phyloP scores from a whole-genome alignment of 2,888 invertebrate species.

The Rhingia campestris region DNA sequence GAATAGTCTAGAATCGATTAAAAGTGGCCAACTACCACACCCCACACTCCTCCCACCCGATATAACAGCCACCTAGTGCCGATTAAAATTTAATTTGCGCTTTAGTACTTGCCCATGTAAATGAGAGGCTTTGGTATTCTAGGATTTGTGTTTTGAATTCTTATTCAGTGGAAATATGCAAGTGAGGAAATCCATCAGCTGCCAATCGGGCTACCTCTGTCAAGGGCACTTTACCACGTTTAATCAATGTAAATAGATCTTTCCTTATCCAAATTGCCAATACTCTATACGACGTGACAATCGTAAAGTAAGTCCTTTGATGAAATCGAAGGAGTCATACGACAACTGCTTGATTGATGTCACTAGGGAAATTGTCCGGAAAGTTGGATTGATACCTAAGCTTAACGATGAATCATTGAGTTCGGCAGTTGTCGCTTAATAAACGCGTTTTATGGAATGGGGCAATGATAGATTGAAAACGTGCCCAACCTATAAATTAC shows the following conservation, averaged over 20 bases:
- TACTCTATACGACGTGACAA: slow-evolving; percentile 30
- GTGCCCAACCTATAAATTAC: no score
- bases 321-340: slow-evolving; percentile 15
- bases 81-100: slow-evolving; percentile 16
- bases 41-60: neutral
- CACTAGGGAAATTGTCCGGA: slow-evolving; percentile 5
- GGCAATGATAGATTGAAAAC: no score
- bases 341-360: slow-evolving; percentile 43
- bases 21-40: neutral
- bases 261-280: slow-evolving; percentile 24
- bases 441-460: neutral
- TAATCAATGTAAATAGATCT: slow-evolving; percentile 24
- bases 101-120: slow-evolving; percentile 1
- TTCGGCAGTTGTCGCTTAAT: neutral
- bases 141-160: slow-evolving; percentile 43
- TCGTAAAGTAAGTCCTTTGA: slow-evolving; percentile 17
- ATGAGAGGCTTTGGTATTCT: slow-evolving; percentile 7
- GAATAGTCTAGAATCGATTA: neutral
- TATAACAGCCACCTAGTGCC: neutral
- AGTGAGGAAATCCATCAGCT: slow-evolving; percentile 10
- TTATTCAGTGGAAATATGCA: slow-evolving; percentile 15
- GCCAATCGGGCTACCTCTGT: neutral
- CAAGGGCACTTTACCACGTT: neutral
- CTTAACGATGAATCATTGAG: neutral
- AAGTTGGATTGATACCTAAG: neutral